phyloP scores from a whole-genome alignment of 1,140 invertebrate species.

The Yoshiicerus persimilis region DNA sequence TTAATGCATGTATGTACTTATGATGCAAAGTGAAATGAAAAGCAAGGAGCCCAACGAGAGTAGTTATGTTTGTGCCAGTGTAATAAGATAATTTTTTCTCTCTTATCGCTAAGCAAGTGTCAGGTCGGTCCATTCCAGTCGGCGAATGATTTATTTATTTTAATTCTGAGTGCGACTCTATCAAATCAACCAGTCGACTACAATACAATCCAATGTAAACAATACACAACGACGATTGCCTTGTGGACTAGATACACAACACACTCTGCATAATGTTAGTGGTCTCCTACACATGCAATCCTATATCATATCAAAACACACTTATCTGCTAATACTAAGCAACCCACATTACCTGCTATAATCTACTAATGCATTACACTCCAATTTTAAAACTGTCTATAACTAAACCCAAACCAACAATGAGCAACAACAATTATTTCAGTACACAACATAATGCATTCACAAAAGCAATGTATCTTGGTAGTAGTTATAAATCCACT shows the following conservation, averaged over 20 bases:
- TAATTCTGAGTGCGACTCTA: slow-evolving; percentile 13
- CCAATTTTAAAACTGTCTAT: background rate
- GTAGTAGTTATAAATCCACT: background rate
- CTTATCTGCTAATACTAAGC: background rate
- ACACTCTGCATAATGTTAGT: background rate
- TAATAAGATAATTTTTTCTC: slow-evolving; percentile 14
- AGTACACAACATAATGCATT: background rate
- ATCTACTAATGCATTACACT: background rate
- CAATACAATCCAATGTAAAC: background rate
- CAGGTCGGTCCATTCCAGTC: slow-evolving; percentile 13
- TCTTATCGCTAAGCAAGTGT: slow-evolving; percentile 15
- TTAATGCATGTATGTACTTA: background rate
- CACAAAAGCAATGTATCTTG: too few species aligned
- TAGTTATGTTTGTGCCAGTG: background rate
- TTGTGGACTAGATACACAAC: background rate
- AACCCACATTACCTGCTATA: background rate
- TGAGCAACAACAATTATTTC: background rate
- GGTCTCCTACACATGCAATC: background rate
- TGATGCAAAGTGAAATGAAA: slow-evolving; percentile 10
- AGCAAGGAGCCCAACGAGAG: background rate
- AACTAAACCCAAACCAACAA: background rate
- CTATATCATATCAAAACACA: background rate
- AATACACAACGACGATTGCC: background rate
- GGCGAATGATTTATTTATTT: slow-evolving; percentile 21
- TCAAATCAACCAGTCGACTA: slow-evolving; percentile 3